A percentile compares a stretch with the other conserved stretches of the same genome.
These are phyloP conservation scores for Drosophila cognata DNA, from an alignment of 2,888 invertebrate genomes.

Conservation along the genomic window DNA sequence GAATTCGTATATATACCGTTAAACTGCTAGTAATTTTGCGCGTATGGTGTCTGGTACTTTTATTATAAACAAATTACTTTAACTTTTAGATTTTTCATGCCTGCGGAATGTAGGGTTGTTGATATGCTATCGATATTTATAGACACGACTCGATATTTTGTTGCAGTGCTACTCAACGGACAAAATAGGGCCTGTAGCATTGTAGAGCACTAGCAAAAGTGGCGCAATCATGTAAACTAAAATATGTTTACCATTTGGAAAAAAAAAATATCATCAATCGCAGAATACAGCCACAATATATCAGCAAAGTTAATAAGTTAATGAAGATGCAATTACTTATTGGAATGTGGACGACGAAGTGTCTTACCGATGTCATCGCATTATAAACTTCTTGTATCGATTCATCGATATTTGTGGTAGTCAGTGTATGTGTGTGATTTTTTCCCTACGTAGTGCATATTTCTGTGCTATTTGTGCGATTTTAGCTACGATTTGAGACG, in stretches of 20 bases:
- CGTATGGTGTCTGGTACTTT: slow-evolving; percentile 29
- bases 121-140: slow-evolving; percentile 60
- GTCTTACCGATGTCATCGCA: slow-evolving; percentile 33
- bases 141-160: slow-evolving; percentile 5
- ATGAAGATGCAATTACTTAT: neutral
- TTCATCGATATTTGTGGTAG: slow-evolving; percentile 29
- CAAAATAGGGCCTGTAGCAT: neutral
- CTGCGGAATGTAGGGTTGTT: slow-evolving; percentile 63
- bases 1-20: slow-evolving; percentile 41
- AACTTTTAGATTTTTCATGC: slow-evolving; percentile 63
- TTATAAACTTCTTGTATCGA: slow-evolving; percentile 31
- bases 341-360: neutral
- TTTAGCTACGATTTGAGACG: slow-evolving; percentile 28
- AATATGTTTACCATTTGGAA: neutral
- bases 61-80: slow-evolving; percentile 58
- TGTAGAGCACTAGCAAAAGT: slow-evolving; percentile 36
- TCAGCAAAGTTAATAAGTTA: neutral
- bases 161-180: slow-evolving; percentile 16
- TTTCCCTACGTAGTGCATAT: slow-evolving; percentile 57
- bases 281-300: no score
- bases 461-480: slow-evolving; percentile 53
- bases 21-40: slow-evolving; percentile 18
- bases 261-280: neutral
- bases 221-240: slow-evolving; percentile 27
- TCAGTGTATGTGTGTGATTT: slow-evolving; percentile 60